These are phyloP conservation scores for Lutraria rhynchaena DNA, from an alignment of 1,140 invertebrate species.

Conservation along the genomic window DNA sequence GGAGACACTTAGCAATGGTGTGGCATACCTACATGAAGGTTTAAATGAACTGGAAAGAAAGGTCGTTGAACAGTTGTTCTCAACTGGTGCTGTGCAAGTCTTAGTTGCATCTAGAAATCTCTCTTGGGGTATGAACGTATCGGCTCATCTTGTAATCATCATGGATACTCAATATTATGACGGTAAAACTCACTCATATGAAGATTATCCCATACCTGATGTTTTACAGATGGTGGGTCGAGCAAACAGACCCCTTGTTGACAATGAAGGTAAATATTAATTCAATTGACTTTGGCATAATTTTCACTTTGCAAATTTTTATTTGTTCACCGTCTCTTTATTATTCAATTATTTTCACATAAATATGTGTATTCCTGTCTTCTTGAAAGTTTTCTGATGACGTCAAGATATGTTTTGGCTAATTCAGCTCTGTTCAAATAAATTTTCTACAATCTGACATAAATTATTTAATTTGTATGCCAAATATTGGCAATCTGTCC, in stretches of 20 bases:
- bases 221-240: constrained; percentile 98
- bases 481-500: too few relatives aligned
- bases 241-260: constrained; percentile 90
- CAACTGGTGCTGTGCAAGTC: constrained; percentile 96
- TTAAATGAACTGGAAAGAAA: constrained; percentile 91
- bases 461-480: too few relatives aligned
- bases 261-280: constrained; percentile 93
- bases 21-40: constrained; percentile 98
- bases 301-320: background rate
- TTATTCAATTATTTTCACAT: background rate
- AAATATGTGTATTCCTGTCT: too few relatives aligned
- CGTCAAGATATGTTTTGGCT: too few relatives aligned
- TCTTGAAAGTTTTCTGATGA: too few relatives aligned
- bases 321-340: background rate
- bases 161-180: constrained; percentile 99
- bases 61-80: constrained; percentile 96
- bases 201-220: constrained; percentile 99
- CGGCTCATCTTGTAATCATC: constrained; percentile 95
- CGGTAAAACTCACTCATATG: constrained; percentile 92
- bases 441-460: too few relatives aligned
- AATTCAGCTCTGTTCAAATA: too few relatives aligned
- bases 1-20: constrained; percentile 89
- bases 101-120: constrained; percentile 94
- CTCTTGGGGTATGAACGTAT: constrained; percentile 95
- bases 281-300: too few relatives aligned